Evolutionary conservation across 2,113 vertebrate species (phyloP).

Genomic region (Etheostoma spectabile): DNA sequence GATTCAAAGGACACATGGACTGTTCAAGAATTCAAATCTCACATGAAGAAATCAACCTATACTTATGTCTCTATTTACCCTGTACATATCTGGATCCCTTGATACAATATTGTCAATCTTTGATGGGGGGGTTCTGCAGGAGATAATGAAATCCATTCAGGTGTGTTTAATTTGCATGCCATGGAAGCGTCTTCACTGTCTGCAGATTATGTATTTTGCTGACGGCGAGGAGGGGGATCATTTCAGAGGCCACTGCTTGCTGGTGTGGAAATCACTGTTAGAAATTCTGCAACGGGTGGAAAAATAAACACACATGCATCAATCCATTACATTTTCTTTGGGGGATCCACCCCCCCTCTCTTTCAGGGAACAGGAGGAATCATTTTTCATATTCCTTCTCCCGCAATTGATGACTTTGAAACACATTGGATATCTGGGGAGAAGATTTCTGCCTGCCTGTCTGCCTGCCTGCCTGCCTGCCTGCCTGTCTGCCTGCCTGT

Average conservation of each 20-base stretch:
- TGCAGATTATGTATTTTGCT: constrained; percentile 62
- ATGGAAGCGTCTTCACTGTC: constrained; percentile 41
- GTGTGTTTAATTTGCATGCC: constrained; percentile 63
- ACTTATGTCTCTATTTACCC: background rate
- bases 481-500: no score
- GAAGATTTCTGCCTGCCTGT: constrained; percentile 1
- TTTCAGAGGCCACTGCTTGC: constrained; percentile 56
- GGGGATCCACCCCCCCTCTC: no score
- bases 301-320: constrained; percentile 67
- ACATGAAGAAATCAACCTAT: no score
- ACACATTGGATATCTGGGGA: constrained; percentile 39
- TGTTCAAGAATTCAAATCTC: background rate
- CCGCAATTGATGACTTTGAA: background rate
- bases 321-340: constrained; percentile 56
- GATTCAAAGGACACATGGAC: background rate
- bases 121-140: background rate
- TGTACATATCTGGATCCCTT: background rate
- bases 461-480: no score
- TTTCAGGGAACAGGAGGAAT: constrained; percentile 21
- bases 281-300: constrained; percentile 51
- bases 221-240: constrained; percentile 45
- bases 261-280: constrained; percentile 67
- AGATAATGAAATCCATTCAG: constrained; percentile 43
- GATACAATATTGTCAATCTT: background rate
- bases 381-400: constrained; percentile 32